A percentile compares a stretch with the other conserved stretches of the same genome.
phyloP scores from a whole-genome alignment of 2,888 invertebrate species.

The Sphaeridia pumilis region DNA sequence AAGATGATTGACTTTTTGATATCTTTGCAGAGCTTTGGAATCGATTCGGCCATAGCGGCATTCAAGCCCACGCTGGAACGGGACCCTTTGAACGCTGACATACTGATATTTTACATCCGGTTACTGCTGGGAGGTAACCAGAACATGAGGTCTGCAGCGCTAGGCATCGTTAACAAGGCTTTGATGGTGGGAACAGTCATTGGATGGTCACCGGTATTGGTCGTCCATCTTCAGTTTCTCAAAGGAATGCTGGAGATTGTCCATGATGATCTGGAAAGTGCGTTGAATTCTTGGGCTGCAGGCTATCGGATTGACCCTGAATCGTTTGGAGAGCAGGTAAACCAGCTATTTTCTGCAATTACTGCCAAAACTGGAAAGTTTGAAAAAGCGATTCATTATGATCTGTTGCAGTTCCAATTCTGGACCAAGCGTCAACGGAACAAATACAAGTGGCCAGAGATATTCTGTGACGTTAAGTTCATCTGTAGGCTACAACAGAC shows the following conservation, averaged over 20 bases:
- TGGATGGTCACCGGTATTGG: background rate
- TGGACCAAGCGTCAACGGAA: constrained; percentile 10
- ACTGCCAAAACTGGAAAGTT: too few species aligned
- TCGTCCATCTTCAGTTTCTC: constrained; percentile 7
- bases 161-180: background rate
- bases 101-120: constrained; percentile 1
- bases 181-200: background rate
- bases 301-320: background rate
- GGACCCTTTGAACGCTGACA: background rate
- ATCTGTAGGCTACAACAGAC: background rate
- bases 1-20: too few species aligned
- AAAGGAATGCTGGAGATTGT: background rate
- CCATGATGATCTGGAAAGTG: background rate
- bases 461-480: background rate
- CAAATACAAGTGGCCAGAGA: constrained; percentile 12
- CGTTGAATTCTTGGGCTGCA: background rate
- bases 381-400: too few species aligned
- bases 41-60: background rate
- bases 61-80: background rate
- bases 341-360: too few species aligned
- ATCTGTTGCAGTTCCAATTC: constrained; percentile 4
- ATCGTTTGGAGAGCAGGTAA: constrained; percentile 6
- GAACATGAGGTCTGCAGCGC: background rate
- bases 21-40: too few species aligned
- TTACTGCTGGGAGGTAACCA: constrained; percentile 1